Base-by-base conservation (phyloP, 2,888 invertebrate species). In the Onthophagus sagittarius region DNA sequence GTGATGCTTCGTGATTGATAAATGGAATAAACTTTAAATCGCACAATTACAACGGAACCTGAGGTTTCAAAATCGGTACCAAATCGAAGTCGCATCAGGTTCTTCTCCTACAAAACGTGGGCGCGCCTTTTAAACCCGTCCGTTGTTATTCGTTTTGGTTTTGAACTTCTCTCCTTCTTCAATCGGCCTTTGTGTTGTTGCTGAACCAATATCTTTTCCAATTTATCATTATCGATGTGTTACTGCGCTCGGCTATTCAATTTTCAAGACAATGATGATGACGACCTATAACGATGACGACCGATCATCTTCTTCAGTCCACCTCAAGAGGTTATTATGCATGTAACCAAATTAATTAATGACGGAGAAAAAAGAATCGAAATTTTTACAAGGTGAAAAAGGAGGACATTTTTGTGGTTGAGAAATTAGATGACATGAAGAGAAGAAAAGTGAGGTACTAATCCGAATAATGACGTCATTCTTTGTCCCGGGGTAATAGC, bases 401-500 rank as follows among this genome's bases (percentile, higher is more conserved):
- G 23, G 23, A 23, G 23, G 23, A 23, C 23, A 23, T 23, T 23
- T 23, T 23, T 23, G 23, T 23, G 23, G 23, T 23, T 53, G 39
- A 11, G 39, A 53, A 53, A 53, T 53, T 53, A 53, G 39, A 11
- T 53, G 39, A 53, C 39, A 53, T 53, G 39, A 11, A 53, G 39
- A 53, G 39, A 11, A 53, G 39, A 53, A 53, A 53, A 53, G 39
- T 53, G 39, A 53, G 9, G 39, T 7, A 53, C 39, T 53, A 53
- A 53, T 53, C 39, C 39, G 70, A 53, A 64, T 70, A 73, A 73
- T 73, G 70, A 71, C 62, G 73, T 64, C 70, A 53, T 53, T 73
- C 72, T 72, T 77, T 77, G 75, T 75, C 72, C 75, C 65, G 74
- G 71, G 74, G 71, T 77, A 77, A 79, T 78, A 77, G 79, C 79